phyloP scores from a whole-genome alignment of 2,888 invertebrate species.

The Polydrusus tereticollis region DNA sequence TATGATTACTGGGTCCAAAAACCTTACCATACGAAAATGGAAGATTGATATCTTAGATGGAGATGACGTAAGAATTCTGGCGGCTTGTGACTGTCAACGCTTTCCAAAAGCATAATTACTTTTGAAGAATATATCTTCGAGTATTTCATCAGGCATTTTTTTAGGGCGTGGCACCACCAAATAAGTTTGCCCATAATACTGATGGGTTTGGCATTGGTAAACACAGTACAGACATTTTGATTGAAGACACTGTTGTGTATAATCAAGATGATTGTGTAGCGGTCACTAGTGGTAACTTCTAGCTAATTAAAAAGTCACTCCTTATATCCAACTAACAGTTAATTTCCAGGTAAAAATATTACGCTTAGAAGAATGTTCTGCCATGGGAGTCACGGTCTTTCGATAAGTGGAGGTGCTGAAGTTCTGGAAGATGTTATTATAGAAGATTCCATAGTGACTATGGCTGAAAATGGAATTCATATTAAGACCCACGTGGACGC shows the following conservation, averaged over 20 bases:
- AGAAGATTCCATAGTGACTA: conserved; percentile 30
- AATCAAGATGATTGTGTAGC: conserved; percentile 43
- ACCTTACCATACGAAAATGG: conserved; percentile 32
- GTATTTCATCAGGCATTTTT: no score
- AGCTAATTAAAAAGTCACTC: background rate
- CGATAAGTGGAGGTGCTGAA: conserved; percentile 42
- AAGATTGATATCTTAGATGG: conserved; percentile 31
- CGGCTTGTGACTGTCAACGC: no score
- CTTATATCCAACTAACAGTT: background rate
- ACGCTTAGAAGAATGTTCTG: conserved; percentile 43
- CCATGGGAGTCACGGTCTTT: conserved; percentile 49
- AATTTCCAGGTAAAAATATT: conserved; percentile 43
- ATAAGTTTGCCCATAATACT: conserved; percentile 40
- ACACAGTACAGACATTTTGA: conserved; percentile 10
- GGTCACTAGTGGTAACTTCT: conserved; percentile 27
- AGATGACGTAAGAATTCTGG: conserved; percentile 32
- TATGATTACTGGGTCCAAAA: conserved; percentile 7
- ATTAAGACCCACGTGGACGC: conserved; percentile 49
- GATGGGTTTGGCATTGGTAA: conserved; percentile 34
- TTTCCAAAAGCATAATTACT: no score
- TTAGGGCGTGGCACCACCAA: conserved; percentile 29
- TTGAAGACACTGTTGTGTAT: conserved; percentile 31
- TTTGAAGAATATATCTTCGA: no score
- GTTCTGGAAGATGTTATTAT: conserved; percentile 39
- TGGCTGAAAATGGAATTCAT: conserved; percentile 50